Evolutionary conservation across 2,797 vertebrate species (phyloP), one percentile per base, ranked within the genome.

Genomic region (Cyclopterus lumpus): DNA sequence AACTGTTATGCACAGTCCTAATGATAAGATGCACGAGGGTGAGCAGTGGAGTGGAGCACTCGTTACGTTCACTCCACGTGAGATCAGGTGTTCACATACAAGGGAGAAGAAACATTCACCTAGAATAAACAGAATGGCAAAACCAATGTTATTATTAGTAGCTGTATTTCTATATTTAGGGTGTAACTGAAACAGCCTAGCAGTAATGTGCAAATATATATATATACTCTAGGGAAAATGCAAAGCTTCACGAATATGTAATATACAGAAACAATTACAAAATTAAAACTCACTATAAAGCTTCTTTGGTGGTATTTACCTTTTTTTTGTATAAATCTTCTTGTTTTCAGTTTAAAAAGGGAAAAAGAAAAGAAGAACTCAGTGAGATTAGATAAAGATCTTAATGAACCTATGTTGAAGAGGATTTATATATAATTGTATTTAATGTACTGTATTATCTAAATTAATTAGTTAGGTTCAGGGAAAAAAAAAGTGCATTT

Each of bases 391-490:
- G 61, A 42, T 62, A 26, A 73, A 61, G 15, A 49, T 20, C 22
- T 38, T 30, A 49, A 36, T 42, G 58, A 57, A 66, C 34, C 67
- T 64, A 67, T 28, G 9, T 65, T 55, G 20, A 68, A 68, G 20
- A 9, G n/a, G 26, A 70, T 81, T 67, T 30, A n/a, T 18, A n/a
- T 18, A 10, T 20, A 54, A 67, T 53, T 66, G 26, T 61, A 49
- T 57, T 26, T 36, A 36, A 57, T 53, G 15, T 12, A 26, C n/a
- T 32, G 9, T 9, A 26, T 24, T 64, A 10, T 16, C 15, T 34
- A 11, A 58, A 34, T 34, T 5, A 58, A 58, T 58, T 10, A 61
- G 20, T 48, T 53, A 28, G 20, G 30, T 26, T 8, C 63, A 20
- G 40, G 12, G 14, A 42, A 42, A 3, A 30, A 67, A 69, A 63